A percentile compares a stretch with the other conserved stretches of the same genome.
Conservation (phyloP, 2,888 invertebrate species). For the Acanthoscelides obtectus region DNA sequence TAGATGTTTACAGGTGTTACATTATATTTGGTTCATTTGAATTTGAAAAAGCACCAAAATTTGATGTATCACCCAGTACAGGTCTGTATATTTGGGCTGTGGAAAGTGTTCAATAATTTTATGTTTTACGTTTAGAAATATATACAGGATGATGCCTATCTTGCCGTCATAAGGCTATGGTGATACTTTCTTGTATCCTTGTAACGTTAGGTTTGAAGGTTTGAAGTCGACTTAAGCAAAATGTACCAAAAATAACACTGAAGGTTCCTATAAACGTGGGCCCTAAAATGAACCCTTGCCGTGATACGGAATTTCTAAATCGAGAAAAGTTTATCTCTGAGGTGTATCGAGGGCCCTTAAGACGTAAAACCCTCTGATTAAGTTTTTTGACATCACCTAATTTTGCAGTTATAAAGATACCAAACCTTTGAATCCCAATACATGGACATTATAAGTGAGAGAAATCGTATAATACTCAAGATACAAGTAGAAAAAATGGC, state of each 20-base stretch:
- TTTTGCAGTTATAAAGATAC: too few relatives aligned
- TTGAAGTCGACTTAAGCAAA: too few relatives aligned
- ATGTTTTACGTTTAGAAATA: slow-evolving; percentile 1
- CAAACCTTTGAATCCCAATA: background rate
- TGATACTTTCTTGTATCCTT: background rate
- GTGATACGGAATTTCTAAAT: too few relatives aligned
- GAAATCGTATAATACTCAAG: background rate
- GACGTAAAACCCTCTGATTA: too few relatives aligned
- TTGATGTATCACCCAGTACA: background rate
- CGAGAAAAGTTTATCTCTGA: too few relatives aligned
- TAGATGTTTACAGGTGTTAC: background rate
- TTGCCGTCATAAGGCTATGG: background rate
- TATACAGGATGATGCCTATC: background rate
- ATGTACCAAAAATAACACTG: too few relatives aligned
- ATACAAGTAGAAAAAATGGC: slow-evolving; percentile 8
- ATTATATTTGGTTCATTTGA: background rate
- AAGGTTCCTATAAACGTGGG: too few relatives aligned
- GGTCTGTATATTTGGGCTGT: slow-evolving; percentile 36
- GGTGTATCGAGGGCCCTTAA: too few relatives aligned
- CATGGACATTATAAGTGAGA: background rate
- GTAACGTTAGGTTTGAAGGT: background rate
- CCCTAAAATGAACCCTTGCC: too few relatives aligned
- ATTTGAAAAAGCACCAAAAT: too few relatives aligned
- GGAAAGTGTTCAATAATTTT: slow-evolving; percentile 43
- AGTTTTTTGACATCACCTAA: too few relatives aligned